These are phyloP conservation scores for Coluber constrictor DNA, from an alignment of 2,797 vertebrate genomes.

Conservation along the genomic window DNA sequence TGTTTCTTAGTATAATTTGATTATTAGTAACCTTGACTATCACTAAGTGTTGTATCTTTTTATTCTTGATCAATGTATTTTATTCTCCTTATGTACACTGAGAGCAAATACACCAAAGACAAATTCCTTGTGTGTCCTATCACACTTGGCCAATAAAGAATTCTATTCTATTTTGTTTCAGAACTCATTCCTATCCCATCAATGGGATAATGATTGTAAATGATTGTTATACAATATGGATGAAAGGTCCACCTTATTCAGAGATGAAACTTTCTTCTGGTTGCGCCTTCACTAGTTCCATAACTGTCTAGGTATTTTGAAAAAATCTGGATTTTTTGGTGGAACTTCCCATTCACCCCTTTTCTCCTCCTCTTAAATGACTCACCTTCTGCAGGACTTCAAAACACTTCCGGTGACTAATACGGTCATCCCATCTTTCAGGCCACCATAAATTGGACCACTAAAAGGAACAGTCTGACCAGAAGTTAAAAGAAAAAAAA, in stretches of 20 bases:
- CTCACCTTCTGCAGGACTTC: conserved; percentile 12
- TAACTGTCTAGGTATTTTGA: background rate
- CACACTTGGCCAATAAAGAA: too few relatives aligned
- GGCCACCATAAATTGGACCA: conserved; percentile 17
- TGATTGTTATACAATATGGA: background rate
- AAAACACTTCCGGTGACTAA: conserved; percentile 16
- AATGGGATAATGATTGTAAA: background rate
- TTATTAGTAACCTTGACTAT: too few relatives aligned
- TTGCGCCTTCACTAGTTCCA: background rate
- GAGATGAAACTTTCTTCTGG: background rate
- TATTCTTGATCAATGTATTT: too few relatives aligned
- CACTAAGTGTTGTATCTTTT: too few relatives aligned
- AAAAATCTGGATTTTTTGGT: background rate
- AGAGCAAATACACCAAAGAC: too few relatives aligned
- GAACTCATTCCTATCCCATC: background rate
- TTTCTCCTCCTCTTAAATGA: background rate
- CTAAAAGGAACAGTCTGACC: conserved; percentile 34
- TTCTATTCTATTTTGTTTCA: background rate
- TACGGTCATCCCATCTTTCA: conserved; percentile 21
- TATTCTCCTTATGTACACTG: too few relatives aligned
- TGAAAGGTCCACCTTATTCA: background rate
- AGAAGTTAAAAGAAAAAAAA: background rate
- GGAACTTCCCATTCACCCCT: too few relatives aligned
- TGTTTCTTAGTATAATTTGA: too few relatives aligned
- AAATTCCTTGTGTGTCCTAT: too few relatives aligned